Percentiles rank a stretch among this genome's conserved stretches.
Evolutionary conservation across 2,113 vertebrate genomes (phyloP).

Genomic region (Hypocryptadius cinnamomeus): DNA sequence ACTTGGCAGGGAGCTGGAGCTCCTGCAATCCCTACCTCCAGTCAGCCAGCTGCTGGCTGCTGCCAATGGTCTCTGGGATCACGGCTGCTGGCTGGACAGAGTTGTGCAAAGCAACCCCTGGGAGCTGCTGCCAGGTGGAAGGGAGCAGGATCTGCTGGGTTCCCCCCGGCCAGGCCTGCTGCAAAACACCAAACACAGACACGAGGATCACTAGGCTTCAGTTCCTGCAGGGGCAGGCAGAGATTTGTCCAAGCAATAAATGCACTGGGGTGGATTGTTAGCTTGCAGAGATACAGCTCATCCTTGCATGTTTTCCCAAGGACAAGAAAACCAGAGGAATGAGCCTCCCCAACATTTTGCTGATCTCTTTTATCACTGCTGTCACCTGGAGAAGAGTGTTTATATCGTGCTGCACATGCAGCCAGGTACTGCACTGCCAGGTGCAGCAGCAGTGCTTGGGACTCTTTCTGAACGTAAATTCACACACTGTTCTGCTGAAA

Average conservation of each 20-base stretch:
- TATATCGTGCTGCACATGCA: neutral
- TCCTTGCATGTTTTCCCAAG: neutral
- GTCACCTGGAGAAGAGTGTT: neutral
- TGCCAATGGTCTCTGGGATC: conserved; percentile 77
- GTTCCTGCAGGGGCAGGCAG: neutral
- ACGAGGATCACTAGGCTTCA: conserved; percentile 48
- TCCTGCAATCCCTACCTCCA: conserved; percentile 80
- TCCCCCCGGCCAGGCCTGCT: conserved; percentile 96
- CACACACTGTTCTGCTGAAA: neutral
- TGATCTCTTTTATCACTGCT: neutral
- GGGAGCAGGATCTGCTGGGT: conserved; percentile 96
- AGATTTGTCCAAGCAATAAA: conserved; percentile 56
- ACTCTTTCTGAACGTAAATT: neutral
- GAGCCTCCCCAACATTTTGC: neutral
- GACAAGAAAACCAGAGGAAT: neutral
- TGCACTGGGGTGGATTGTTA: conserved; percentile 63
- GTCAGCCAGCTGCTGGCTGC: conserved; percentile 79
- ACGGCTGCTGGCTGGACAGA: conserved; percentile 83
- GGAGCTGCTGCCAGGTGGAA: conserved; percentile 96
- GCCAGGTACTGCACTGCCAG: neutral
- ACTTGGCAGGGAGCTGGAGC: neutral
- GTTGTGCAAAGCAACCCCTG: conserved; percentile 89
- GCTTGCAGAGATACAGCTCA: conserved; percentile 72
- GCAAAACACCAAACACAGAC: conserved; percentile 69
- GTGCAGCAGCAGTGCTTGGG: neutral